Base-by-base conservation (phyloP, 2,888 invertebrate species). In the Tetragonula carbonaria region DNA sequence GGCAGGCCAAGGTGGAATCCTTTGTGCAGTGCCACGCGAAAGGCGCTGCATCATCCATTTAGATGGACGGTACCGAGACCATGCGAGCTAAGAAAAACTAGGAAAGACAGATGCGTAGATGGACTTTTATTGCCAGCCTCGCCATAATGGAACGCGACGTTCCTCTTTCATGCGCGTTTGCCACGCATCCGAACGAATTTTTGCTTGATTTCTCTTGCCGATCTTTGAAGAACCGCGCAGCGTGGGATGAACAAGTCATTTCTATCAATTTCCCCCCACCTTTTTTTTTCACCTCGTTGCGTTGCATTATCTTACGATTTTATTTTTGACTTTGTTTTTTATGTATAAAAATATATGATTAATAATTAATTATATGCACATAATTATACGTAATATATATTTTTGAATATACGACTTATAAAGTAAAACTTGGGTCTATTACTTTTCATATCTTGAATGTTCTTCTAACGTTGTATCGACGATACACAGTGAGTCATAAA, bases 11-110 rank as follows among this genome's bases (percentile, higher is more conserved):
- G 89, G 80, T 80, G 75, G 76, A 82, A 82, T 85, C 85, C 78
- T 83, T 86, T 86, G 85, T 89, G 75, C 81, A 66, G 38, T 76
- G 72, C 38, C 53, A 75, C 72, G 82, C 71, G 73, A 74, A 89
- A 90, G 82, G 73, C 86, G 89, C 90, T 89, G 89, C 90, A 87
- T 89, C 90, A 89, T 89, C 83, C 85, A 80, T 86, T 88, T 68
- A 82, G 80, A 87, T 81, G 78, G 84, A 81, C 74, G 77, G 74
- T 70, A 28, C 70, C 45, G 57, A 76, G 68, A 79, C 68, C 78
- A 74, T 51, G 67, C 28, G 45, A 45, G 63, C 33, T 2, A 74
- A 59, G 86, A 87, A 90, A 90, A 90, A 89, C 86, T 85, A 79
- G 89, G 78, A 86, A 84, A 86, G 79, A 78, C 80, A 89, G 81